Evolutionary conservation across 1,140 invertebrate species (phyloP).

Genomic region (Zaprionus ornatus): DNA sequence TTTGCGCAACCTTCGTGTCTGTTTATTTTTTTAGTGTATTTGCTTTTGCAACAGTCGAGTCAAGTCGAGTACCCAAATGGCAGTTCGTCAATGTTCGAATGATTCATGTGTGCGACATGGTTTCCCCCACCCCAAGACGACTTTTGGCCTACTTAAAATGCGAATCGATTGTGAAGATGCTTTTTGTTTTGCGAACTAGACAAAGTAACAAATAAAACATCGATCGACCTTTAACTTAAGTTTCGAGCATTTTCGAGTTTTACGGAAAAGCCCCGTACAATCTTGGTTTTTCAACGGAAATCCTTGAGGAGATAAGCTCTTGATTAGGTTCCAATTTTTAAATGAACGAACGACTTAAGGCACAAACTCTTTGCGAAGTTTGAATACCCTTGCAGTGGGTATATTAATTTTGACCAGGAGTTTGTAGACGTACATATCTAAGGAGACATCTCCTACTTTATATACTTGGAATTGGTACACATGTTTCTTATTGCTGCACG

Average conservation of each 20-base stretch:
- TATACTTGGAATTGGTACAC: too few relatives aligned
- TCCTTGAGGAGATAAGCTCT: conserved; percentile 28
- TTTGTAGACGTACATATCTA: too few relatives aligned
- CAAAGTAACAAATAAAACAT: neutral
- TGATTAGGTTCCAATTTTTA: neutral
- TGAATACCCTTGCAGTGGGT: too few relatives aligned
- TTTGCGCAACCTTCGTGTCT: conserved; percentile 66
- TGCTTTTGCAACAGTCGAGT: conserved; percentile 24
- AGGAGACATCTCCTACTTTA: too few relatives aligned
- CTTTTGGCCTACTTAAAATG: conserved; percentile 70
- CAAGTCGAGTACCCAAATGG: conserved; percentile 19
- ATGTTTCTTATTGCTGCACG: too few relatives aligned
- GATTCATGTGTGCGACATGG: conserved; percentile 60
- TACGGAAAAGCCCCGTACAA: conserved; percentile 26
- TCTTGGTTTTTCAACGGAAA: conserved; percentile 28
- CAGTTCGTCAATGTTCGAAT: conserved; percentile 38
- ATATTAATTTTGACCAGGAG: too few relatives aligned
- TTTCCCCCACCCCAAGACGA: conserved; percentile 59
- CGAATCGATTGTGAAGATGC: conserved; percentile 48
- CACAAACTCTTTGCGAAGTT: neutral
- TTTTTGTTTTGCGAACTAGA: conserved; percentile 5
- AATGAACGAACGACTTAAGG: neutral
- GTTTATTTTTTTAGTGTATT: conserved; percentile 10
- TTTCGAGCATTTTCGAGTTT: neutral
- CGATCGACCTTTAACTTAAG: conserved; percentile 17